A percentile compares a stretch with the other conserved stretches of the same genome.
Conservation (phyloP, 2,888 invertebrate species). For the Lamproptera curius region DNA sequence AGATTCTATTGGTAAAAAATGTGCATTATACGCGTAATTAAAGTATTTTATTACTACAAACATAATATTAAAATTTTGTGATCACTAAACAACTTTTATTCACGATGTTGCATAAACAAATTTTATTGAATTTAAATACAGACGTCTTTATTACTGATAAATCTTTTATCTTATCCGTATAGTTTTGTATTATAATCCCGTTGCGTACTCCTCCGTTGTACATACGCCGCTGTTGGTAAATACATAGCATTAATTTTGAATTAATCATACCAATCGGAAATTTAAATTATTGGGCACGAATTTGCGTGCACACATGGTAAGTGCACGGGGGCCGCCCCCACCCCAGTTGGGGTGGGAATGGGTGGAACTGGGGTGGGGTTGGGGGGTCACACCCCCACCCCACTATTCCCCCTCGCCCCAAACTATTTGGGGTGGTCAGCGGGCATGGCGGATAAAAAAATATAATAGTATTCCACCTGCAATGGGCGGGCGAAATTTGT, state of each 20-base stretch:
- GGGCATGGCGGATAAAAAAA: slow-evolving; percentile 65
- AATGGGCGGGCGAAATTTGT: slow-evolving; percentile 54
- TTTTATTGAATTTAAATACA: no score
- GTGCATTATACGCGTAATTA: no score
- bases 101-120: no score
- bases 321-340: slow-evolving; percentile 40
- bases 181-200: no score
- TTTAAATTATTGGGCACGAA: slow-evolving; percentile 74
- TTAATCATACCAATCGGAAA: slow-evolving; percentile 70
- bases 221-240: slow-evolving; percentile 24
- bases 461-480: slow-evolving; percentile 73
- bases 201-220: no score
- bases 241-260: slow-evolving; percentile 58
- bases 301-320: slow-evolving; percentile 72
- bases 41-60: no score
- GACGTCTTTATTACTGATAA: no score
- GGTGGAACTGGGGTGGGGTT: slow-evolving; percentile 36
- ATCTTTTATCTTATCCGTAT: no score
- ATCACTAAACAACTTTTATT: no score
- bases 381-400: slow-evolving; percentile 59
- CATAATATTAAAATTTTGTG: no score
- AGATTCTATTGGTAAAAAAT: no score
- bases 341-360: slow-evolving; percentile 26
- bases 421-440: slow-evolving; percentile 70
- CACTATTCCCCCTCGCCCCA: slow-evolving; percentile 55